Base-by-base conservation (phyloP, 2,113 vertebrate genomes). In the Gobius niger region DNA sequence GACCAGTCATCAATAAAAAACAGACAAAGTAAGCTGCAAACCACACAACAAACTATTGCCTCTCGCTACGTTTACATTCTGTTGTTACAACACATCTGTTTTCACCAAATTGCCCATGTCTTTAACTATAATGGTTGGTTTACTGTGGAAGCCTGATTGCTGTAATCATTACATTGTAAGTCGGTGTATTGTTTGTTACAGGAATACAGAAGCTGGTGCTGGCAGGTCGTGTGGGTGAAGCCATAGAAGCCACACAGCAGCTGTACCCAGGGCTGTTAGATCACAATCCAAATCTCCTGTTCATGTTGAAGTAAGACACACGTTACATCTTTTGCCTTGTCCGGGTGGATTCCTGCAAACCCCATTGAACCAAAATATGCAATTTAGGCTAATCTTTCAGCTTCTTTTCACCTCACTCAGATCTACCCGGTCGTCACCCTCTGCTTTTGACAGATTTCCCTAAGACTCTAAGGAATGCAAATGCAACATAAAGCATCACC, bases 131-230 rank as follows among this genome's bases (percentile, higher is more conserved):
- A 56, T 56, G 34, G 53, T 34, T 12, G 9, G 10, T 56, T 56
- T 56, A 34, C 19, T 12, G 10, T 13, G 11, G 19, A 56, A 18
- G 34, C 53, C 13, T 40, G 46, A 12, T 52, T 65, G 44, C 18
- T 49, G 19, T 56, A 47, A 47, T 70, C 47, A 18, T 34, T 65
- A 15, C 7, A 54, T n/a, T 41, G 51, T 59, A 19, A 73, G 69
- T 44, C 40, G 19, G 15, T 67, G 42, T 49, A 51, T 49, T 44
- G 91, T 65, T 46, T 86, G 81, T 34, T 44, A 67, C 75, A 96
- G 96, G 96, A 94, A 97, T 99, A 95, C 97, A 99, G 92, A 99
- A 98, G 91, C 91, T 99, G 91, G 96, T 98, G 82, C 92, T 99
- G 90, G 94, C 96, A 76, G 97, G 97, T 80, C 93, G 97, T 82